phyloP scores from a whole-genome alignment of 1,140 invertebrate species.

The Temnothorax longispinosus region DNA sequence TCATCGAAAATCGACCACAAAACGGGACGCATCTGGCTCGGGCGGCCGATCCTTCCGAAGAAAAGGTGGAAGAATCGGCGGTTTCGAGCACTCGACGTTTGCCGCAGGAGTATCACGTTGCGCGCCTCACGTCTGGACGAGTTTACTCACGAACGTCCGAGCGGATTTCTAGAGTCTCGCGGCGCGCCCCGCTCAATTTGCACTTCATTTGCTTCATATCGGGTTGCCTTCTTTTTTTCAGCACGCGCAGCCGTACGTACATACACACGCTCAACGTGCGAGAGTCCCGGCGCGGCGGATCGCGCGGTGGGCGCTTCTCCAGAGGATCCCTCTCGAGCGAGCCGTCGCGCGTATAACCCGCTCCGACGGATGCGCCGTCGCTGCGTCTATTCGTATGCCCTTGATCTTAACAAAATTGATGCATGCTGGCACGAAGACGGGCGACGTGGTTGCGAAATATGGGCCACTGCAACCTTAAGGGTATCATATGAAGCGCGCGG shows the following conservation, averaged over 20 bases:
- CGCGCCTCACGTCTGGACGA: slow-evolving; percentile 80
- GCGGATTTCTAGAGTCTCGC: slow-evolving; percentile 72
- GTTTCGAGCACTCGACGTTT: slow-evolving; percentile 47
- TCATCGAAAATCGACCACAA: slow-evolving; percentile 40
- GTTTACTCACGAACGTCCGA: slow-evolving; percentile 77
- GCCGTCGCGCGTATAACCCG: slow-evolving; percentile 63
- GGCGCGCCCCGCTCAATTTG: slow-evolving; percentile 81
- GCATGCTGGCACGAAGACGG: slow-evolving; percentile 25
- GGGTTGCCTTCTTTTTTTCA: slow-evolving; percentile 80
- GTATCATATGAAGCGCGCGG: slow-evolving; percentile 44
- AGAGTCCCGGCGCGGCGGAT: neutral
- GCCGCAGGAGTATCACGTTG: slow-evolving; percentile 84
- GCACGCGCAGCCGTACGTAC: slow-evolving; percentile 74
- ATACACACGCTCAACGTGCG: neutral
- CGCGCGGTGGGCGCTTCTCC: slow-evolving; percentile 14
- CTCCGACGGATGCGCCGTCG: slow-evolving; percentile 61
- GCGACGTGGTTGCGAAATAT: slow-evolving; percentile 23
- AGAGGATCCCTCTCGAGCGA: slow-evolving; percentile 20
- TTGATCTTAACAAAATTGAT: slow-evolving; percentile 33
- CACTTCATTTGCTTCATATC: slow-evolving; percentile 84
- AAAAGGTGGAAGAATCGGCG: slow-evolving; percentile 30
- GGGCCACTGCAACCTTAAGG: slow-evolving; percentile 29
- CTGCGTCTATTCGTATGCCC: slow-evolving; percentile 17
- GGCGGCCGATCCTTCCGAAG: neutral
- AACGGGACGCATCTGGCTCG: slow-evolving; percentile 33